phyloP scores from a whole-genome alignment of 1,140 invertebrate species.

The Proales similis region DNA sequence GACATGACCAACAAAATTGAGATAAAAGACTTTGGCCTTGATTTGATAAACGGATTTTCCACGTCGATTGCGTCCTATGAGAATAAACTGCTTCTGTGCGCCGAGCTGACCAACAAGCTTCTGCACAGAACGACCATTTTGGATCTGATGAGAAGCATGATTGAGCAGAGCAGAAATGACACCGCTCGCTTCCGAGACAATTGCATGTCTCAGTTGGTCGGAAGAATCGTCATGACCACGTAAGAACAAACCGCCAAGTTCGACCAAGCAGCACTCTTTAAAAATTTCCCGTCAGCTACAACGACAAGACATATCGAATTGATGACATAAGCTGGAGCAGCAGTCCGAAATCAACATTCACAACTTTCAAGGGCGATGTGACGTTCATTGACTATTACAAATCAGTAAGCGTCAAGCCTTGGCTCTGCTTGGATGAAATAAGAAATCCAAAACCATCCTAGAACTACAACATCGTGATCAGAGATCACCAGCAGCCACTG shows the following conservation, averaged over 20 bases:
- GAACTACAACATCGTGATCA: constrained; percentile 26
- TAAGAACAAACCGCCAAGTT: constrained; percentile 39
- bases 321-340: constrained; percentile 77
- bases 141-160: constrained; percentile 61
- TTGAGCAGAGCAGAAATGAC: constrained; percentile 42
- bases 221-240: constrained; percentile 69
- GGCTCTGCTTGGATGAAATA: background rate
- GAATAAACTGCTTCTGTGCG: constrained; percentile 71
- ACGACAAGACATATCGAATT: constrained; percentile 77
- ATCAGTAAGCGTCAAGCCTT: constrained; percentile 51
- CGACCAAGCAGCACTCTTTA: background rate
- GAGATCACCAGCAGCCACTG: constrained; percentile 66
- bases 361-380: constrained; percentile 58
- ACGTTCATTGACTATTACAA: constrained; percentile 72
- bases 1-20: constrained; percentile 26
- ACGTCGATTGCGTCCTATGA: constrained; percentile 74
- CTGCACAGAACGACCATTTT: constrained; percentile 67
- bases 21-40: constrained; percentile 53
- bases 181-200: constrained; percentile 54
- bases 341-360: constrained; percentile 59
- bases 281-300: constrained; percentile 60
- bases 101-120: constrained; percentile 73
- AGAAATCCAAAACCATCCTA: constrained; percentile 1
- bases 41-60: constrained; percentile 76
- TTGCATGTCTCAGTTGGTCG: constrained; percentile 60